Base-by-base conservation (phyloP, 2,888 invertebrate genomes). In the Patella pellucida region DNA sequence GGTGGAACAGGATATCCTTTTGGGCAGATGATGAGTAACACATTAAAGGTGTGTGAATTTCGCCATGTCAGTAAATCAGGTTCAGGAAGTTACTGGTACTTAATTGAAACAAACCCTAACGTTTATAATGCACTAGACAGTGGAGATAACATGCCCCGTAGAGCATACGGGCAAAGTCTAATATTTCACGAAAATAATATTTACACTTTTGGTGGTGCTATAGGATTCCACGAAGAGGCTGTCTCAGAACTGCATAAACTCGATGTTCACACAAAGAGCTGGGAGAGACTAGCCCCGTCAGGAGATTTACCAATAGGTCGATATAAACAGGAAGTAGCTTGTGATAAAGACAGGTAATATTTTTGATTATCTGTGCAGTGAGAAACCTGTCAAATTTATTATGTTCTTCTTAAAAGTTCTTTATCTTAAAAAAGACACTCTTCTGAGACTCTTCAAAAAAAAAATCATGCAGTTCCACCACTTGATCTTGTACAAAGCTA, bases 1-100 rank as follows among this genome's bases (percentile, higher is more conserved):
- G 97, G 97, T n/a, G 97, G 97, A 0, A 97, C 97, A n/a, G 96
- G 96, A 3, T 94, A 94, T 78, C 97, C 97, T 0, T 97, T 97
- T 91, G 97, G 97, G 2, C 93, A 94, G 73, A 93, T 93, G 79
- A 95, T 95, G 87, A 96, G 96, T 86, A 97, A 83, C 75, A 80
- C 96, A 90, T 94, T 96, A 68, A 94, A 94, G 82, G 91, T 94
- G 31, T 95, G 94, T 92, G 93, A 94, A 80, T 89, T 95, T 79
- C 89, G 92, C 80, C 91, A 93, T 85, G 92, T 69, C 4, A 19
- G 68, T 19, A 15, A 23, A 31, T 41, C 41, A 11, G 52, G 56
- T 0, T 15, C 27, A 2, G 75, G 74, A 14, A 68, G 90, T 83
- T 92, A 90, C 31, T 94, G 96, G 90, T 76, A 80, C 27, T 68